Percentiles rank a stretch among this genome's conserved stretches.
Evolutionary conservation across 2,797 vertebrate species (phyloP).

Genomic region (Rhyacichthys aspro): DNA sequence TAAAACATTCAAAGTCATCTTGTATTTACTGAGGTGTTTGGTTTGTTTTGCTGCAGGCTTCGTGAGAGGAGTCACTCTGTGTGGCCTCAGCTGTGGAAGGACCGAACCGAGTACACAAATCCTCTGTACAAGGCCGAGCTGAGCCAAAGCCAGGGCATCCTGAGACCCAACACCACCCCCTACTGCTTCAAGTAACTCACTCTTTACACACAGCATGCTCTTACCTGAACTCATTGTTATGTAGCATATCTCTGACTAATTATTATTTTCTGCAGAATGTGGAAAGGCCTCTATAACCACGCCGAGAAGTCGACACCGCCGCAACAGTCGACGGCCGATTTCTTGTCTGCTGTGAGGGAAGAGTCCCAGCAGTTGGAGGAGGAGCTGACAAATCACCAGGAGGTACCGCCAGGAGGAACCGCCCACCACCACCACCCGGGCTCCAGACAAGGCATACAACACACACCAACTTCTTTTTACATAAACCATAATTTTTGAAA

Average conservation of each 20-base stretch:
- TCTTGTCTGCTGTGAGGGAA: conserved; percentile 89
- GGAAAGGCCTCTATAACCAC: conserved; percentile 94
- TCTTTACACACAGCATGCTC: too few species aligned
- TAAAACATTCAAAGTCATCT: too few species aligned
- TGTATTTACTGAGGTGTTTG: neutral
- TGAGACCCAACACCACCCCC: conserved; percentile 85
- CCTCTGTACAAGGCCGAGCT: conserved; percentile 87
- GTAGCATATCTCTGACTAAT: too few species aligned
- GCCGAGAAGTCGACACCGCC: conserved; percentile 86
- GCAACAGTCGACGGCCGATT: conserved; percentile 87
- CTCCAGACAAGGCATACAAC: conserved; percentile 82
- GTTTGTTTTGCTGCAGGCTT: conserved; percentile 77
- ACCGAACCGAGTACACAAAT: conserved; percentile 85
- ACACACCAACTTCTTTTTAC: conserved; percentile 40
- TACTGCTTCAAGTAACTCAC: conserved; percentile 92
- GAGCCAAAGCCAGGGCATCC: conserved; percentile 83
- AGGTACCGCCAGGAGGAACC: conserved; percentile 85
- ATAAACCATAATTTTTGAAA: neutral
- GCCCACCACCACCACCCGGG: conserved; percentile 65
- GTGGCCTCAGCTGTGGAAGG: conserved; percentile 93
- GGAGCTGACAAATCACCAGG: conserved; percentile 88
- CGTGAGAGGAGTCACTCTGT: conserved; percentile 88
- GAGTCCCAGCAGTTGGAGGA: conserved; percentile 93
- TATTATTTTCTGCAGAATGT: conserved; percentile 81
- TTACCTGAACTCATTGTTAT: too few species aligned